Percentiles rank a stretch among this genome's conserved stretches.
Conservation (phyloP, 2,888 invertebrate genomes). For the Pseudococcus jackbeardsleyi region DNA sequence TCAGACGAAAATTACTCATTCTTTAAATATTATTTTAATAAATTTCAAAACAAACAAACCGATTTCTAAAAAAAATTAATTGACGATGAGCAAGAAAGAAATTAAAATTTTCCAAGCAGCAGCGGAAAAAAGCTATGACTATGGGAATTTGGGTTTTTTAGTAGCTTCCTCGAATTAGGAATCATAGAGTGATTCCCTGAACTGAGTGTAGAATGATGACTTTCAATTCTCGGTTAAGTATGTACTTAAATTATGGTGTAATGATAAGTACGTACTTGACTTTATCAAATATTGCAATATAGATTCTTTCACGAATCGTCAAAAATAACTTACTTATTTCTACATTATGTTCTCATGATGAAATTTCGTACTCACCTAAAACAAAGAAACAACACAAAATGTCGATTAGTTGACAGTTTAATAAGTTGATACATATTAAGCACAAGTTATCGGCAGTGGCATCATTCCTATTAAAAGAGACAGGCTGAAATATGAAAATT, state of each 20-base stretch:
- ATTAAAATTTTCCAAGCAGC: too few relatives aligned
- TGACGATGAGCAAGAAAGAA: too few relatives aligned
- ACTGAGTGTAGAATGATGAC: neutral
- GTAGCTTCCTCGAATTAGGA: too few relatives aligned
- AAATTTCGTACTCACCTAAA: neutral
- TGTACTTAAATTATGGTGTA: neutral
- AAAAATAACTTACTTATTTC: neutral
- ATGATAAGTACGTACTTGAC: neutral
- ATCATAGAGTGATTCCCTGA: too few relatives aligned
- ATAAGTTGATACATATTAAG: neutral
- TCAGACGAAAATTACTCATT: too few relatives aligned
- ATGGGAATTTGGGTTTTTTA: too few relatives aligned
- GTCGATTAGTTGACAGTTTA: constrained; percentile 10
- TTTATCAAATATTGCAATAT: neutral
- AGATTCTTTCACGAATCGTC: neutral
- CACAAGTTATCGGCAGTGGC: neutral
- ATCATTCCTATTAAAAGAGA: neutral
- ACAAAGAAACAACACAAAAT: neutral
- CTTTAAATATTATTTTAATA: too few relatives aligned
- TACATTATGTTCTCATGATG: neutral
- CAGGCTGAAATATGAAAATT: too few relatives aligned
- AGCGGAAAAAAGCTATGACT: too few relatives aligned
- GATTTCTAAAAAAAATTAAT: too few relatives aligned
- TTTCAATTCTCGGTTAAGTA: neutral
- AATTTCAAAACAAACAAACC: too few relatives aligned